These are phyloP conservation scores for Amphiprion ocellaris DNA, from an alignment of 2,113 vertebrate species.

Conservation along the genomic window DNA sequence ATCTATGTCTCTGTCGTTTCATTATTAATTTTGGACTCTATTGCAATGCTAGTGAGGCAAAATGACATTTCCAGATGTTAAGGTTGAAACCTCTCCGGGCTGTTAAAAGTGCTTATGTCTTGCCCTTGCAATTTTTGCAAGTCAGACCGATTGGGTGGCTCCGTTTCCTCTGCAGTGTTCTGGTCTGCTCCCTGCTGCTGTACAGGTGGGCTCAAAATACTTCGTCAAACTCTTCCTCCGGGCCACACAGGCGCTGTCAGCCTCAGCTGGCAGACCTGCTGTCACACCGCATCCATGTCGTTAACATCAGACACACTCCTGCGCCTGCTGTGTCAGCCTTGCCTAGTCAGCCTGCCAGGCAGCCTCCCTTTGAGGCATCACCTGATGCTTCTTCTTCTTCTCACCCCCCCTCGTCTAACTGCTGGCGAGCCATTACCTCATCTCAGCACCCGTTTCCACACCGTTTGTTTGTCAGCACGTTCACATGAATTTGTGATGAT, in stretches of 20 bases:
- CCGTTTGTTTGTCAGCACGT: background rate
- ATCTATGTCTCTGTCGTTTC: background rate
- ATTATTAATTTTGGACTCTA: background rate
- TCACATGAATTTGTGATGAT: background rate
- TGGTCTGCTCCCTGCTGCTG: background rate
- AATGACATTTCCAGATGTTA: background rate
- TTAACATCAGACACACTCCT: conserved; percentile 34
- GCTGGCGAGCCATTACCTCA: conserved; percentile 41
- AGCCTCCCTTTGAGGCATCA: conserved; percentile 16
- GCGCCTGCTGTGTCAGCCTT: conserved; percentile 26
- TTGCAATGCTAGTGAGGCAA: background rate
- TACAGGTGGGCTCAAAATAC: conserved; percentile 20
- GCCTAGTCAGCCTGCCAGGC: conserved; percentile 13
- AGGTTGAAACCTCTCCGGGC: background rate
- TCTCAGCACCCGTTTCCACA: conserved; percentile 4
- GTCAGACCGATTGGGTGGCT: background rate
- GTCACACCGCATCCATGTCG: conserved; percentile 22
- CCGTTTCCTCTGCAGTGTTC: background rate
- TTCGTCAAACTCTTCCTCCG: conserved; percentile 26
- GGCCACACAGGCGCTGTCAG: background rate
- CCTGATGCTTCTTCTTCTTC: conserved; percentile 25
- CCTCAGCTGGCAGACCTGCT: conserved; percentile 32
- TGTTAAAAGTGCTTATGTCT: background rate
- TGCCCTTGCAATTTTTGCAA: background rate
- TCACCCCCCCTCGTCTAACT: background rate